Evolutionary conservation across 2,888 invertebrate species (phyloP), one percentile per base, ranked within the genome.

Genomic region (Spisula solida): DNA sequence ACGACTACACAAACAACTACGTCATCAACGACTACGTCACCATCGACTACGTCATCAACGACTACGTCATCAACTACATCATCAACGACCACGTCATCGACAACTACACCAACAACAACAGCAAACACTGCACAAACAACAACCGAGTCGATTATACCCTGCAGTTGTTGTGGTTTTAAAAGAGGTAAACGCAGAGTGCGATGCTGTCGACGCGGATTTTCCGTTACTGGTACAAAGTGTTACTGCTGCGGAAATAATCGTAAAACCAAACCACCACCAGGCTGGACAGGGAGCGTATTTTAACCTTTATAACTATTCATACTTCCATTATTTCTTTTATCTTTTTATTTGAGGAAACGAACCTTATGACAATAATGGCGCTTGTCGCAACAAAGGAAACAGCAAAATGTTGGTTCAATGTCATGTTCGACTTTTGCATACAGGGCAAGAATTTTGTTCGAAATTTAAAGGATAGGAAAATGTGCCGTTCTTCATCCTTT

Each of bases 261-360:
- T 6, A 12, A 25, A 34, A n/a, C 34, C 0, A 29, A 60, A 31
- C 34, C 31, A n/a, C 81, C 81, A 82, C 12, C 20, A 12, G 81
- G 81, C 4, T 82, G 81, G 81, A 82, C 56, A 8, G 81, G 81
- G 25, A 56, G n/a, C 12, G 20, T 20, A 16, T 82, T 31, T 75
- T 75, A 75, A 75, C 25, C 1, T 51, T 41, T n/a, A n/a, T n/a
- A n/a, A n/a, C 2, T 41, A 41, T 41, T 5, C 41, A 41, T 5
- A 41, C 41, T 41, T 41, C 41, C 41, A 41, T 41, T 41, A 41
- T 41, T 5, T n/a, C n/a, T 41, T 41, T 41, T 8, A 2, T 5
- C 8, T 2, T 41, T 2, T 2, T 41, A 41, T 41, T 41, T 41
- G 41, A 5, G 41, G 2, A 41, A 41, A 41, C 41, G 41, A 41